phyloP scores from a whole-genome alignment of 2,797 vertebrate genomes.

The Sphaeramia orbicularis region DNA sequence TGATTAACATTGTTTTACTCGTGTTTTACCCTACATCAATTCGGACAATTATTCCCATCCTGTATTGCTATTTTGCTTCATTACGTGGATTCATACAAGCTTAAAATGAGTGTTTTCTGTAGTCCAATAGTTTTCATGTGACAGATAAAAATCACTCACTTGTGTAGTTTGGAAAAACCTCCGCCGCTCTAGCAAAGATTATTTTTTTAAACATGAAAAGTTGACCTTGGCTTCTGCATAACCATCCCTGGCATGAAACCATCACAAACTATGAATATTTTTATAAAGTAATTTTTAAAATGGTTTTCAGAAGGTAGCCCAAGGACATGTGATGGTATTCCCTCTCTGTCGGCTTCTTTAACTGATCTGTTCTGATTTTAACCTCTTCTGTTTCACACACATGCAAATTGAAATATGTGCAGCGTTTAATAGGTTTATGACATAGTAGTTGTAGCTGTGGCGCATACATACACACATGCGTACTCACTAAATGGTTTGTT shows the following conservation, averaged over 20 bases:
- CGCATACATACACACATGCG: background rate
- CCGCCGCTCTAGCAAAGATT: background rate
- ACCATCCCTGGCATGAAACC: background rate
- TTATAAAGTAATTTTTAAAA: background rate
- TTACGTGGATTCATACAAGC: background rate
- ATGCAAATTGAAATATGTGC: background rate
- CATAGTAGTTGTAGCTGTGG: background rate
- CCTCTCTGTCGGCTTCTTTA: background rate
- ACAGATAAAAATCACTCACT: too few relatives aligned
- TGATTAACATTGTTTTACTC: slow-evolving; percentile 37
- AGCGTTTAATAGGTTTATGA: background rate
- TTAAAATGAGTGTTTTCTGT: background rate
- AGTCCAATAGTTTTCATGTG: too few relatives aligned
- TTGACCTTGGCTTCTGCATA: slow-evolving; percentile 7
- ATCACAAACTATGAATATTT: background rate
- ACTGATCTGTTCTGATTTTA: background rate
- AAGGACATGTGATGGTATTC: slow-evolving; percentile 8
- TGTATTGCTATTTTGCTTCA: slow-evolving; percentile 16
- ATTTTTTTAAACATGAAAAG: background rate
- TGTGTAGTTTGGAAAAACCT: background rate
- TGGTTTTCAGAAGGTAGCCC: slow-evolving; percentile 3
- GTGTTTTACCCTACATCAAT: slow-evolving; percentile 38
- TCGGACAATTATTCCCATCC: slow-evolving; percentile 18
- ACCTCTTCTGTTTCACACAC: background rate
- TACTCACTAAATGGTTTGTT: slow-evolving; percentile 26